Percentiles rank a stretch among this genome's conserved stretches.
Conservation (phyloP, 1,140 invertebrate genomes). For the Euschistus heros region DNA sequence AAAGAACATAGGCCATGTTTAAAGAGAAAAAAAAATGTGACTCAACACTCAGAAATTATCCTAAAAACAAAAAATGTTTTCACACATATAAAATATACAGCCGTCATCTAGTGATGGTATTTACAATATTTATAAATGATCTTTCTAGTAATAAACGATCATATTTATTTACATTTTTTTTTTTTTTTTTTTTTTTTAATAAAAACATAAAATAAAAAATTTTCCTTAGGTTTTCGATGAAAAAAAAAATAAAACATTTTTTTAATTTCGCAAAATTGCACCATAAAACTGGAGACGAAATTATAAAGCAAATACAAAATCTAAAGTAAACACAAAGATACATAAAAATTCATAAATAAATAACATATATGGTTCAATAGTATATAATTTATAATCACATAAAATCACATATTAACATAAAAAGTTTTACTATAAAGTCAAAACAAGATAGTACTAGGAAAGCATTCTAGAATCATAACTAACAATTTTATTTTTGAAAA, state of each 20-base stretch:
- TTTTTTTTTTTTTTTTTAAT: neutral
- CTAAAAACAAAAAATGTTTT: constrained; percentile 4
- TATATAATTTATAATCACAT: too few species aligned
- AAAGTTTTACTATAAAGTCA: too few species aligned
- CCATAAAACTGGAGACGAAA: neutral
- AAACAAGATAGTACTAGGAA: too few species aligned
- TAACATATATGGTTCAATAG: too few species aligned
- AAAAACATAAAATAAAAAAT: neutral
- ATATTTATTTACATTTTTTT: constrained; percentile 4
- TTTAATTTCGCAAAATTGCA: neutral
- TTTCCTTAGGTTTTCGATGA: neutral
- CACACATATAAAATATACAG: constrained; percentile 9
- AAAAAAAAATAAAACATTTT: neutral
- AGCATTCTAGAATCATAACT: too few species aligned
- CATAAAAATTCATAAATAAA: neutral
- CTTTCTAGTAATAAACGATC: neutral
- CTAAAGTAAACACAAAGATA: neutral
- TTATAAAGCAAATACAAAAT: neutral
- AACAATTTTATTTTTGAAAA: too few species aligned
- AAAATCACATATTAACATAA: too few species aligned
- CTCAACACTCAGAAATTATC: constrained; percentile 5
- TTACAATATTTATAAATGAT: constrained; percentile 24
- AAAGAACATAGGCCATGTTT: neutral
- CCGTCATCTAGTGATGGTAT: neutral
- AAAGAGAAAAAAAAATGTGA: neutral